These are phyloP conservation scores for Aramus guarauna DNA, from an alignment of 2,113 vertebrate genomes.

Conservation along the genomic window DNA sequence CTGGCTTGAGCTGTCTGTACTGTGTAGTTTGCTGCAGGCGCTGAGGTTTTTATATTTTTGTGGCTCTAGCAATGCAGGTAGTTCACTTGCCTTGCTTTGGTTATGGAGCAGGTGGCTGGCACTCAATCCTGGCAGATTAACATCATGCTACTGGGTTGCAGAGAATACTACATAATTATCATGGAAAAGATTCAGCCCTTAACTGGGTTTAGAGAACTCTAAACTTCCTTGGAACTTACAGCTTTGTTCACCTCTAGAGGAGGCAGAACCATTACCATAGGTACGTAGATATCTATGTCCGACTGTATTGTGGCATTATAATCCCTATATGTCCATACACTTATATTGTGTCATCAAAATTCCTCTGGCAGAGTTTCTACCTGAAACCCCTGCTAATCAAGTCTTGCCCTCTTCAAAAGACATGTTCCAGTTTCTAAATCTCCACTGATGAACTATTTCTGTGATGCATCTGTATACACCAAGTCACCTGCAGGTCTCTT, in stretches of 20 bases:
- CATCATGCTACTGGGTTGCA: neutral
- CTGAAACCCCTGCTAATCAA: neutral
- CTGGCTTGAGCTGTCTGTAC: neutral
- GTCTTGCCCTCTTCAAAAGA: neutral
- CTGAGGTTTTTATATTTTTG: neutral
- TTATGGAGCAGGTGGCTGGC: neutral
- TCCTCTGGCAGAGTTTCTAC: neutral
- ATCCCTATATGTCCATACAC: neutral
- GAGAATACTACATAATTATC: neutral
- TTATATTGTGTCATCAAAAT: neutral
- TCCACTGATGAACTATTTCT: accelerated
- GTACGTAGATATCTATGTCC: neutral
- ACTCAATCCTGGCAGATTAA: neutral
- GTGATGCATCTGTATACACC: neutral
- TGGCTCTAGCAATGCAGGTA: neutral
- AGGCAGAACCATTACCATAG: neutral
- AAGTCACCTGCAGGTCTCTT: neutral
- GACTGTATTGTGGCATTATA: neutral
- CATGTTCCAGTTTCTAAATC: neutral
- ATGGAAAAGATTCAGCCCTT: neutral
- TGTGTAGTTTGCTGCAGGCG: neutral
- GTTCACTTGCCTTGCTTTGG: neutral
- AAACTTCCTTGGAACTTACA: neutral
- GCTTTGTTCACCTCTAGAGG: neutral
- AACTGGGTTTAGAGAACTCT: neutral